Conservation (phyloP, 2,888 invertebrate genomes). For the Heliothis peltigera region DNA sequence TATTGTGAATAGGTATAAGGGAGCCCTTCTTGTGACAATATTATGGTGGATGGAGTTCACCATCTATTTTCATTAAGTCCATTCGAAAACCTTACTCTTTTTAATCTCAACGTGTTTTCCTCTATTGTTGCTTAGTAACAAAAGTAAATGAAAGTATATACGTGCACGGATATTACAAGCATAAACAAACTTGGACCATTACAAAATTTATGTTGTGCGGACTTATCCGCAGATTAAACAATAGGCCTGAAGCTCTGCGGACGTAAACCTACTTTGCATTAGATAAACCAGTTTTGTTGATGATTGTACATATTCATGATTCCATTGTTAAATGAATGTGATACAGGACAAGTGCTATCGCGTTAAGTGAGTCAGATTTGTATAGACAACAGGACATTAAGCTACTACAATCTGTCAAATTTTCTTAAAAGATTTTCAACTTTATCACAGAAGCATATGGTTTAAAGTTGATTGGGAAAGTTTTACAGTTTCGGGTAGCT, state of each 20-base stretch:
- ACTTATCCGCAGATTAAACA: conserved; percentile 24
- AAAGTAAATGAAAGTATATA: background rate
- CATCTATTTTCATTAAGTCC: background rate
- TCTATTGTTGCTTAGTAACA: background rate
- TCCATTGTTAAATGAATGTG: conserved; percentile 25
- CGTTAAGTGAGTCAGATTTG: background rate
- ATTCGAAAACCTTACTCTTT: background rate
- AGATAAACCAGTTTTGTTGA: conserved; percentile 31
- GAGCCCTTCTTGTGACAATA: background rate
- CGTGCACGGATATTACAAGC: background rate
- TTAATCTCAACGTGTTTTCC: background rate
- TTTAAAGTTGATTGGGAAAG: too few species aligned
- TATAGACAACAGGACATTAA: too few species aligned
- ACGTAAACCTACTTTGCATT: conserved; percentile 42
- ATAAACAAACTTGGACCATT: conserved; percentile 9
- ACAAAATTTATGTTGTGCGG: conserved; percentile 6
- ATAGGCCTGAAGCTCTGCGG: conserved; percentile 8
- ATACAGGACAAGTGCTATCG: conserved; percentile 4
- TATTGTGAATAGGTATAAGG: background rate
- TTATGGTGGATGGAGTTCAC: background rate
- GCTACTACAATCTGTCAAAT: too few species aligned
- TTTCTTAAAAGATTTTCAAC: too few species aligned
- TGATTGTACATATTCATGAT: conserved; percentile 42
- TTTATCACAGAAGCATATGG: too few species aligned
- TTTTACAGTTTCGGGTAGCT: too few species aligned